phyloP scores from a whole-genome alignment of 2,888 invertebrate species.

The Lacanobia oleracea region DNA sequence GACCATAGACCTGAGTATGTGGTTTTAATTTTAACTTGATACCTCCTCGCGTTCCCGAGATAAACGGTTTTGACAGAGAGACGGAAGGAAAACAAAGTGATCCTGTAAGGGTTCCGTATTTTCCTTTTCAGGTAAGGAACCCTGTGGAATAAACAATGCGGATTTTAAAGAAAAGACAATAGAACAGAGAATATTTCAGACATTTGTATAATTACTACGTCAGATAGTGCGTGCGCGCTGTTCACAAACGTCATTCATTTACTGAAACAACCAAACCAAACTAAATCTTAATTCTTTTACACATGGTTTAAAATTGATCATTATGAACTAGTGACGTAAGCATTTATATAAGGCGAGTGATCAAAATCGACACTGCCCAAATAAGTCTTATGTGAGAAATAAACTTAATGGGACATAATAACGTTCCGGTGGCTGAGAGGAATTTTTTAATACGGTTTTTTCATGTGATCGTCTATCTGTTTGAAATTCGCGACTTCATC shows the following conservation, averaged over 20 bases:
- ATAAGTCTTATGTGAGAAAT: constrained; percentile 25
- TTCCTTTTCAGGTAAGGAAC: too few species aligned
- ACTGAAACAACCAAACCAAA: not conserved
- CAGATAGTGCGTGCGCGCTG: constrained; percentile 40
- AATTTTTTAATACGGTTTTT: constrained; percentile 1
- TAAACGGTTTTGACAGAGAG: too few species aligned
- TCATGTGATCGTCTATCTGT: not conserved
- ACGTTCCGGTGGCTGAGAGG: constrained; percentile 35
- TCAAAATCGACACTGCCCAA: constrained; percentile 36
- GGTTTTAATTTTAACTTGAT: too few species aligned
- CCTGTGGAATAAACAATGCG: constrained; percentile 11
- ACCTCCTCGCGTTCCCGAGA: too few species aligned
- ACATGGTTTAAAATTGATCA: not conserved
- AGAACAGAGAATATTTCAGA: constrained; percentile 18
- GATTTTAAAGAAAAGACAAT: constrained; percentile 21
- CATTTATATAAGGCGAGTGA: not conserved
- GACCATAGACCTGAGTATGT: too few species aligned
- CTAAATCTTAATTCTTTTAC: not conserved
- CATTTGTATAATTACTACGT: constrained; percentile 44
- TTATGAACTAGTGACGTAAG: not conserved
- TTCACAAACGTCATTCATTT: constrained; percentile 32
- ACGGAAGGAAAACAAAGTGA: too few species aligned
- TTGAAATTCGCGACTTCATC: too few species aligned
- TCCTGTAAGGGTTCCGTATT: too few species aligned
- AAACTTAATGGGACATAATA: constrained; percentile 12